A percentile compares a stretch with the other conserved stretches of the same genome.
These are phyloP conservation scores for Hololepta plana DNA, from an alignment of 2,888 invertebrate genomes.

Conservation along the genomic window DNA sequence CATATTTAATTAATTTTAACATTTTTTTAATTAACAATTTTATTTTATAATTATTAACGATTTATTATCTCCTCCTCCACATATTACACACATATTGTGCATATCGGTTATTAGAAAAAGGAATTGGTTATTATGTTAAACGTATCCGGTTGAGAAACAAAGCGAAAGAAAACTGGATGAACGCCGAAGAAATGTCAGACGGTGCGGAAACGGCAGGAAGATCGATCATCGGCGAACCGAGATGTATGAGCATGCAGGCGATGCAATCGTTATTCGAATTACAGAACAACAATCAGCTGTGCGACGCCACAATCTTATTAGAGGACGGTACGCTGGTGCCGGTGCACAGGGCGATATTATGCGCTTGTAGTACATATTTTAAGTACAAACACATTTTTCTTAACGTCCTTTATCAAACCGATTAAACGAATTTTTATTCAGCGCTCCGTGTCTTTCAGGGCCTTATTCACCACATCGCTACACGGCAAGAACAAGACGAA, in stretches of 20 bases:
- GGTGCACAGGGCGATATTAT: slow-evolving; percentile 72
- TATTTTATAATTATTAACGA: no score
- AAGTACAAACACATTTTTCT: slow-evolving; percentile 42
- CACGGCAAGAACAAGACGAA: slow-evolving; percentile 47
- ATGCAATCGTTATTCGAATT: slow-evolving; percentile 73
- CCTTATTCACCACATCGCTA: slow-evolving; percentile 66
- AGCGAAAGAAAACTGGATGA: no score
- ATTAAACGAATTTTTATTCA: not conserved
- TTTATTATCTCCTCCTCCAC: no score
- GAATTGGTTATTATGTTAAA: no score
- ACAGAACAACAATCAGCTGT: slow-evolving; percentile 63
- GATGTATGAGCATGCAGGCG: slow-evolving; percentile 67
- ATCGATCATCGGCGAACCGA: slow-evolving; percentile 29
- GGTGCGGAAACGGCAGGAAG: slow-evolving; percentile 16
- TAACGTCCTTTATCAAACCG: slow-evolving; percentile 1
- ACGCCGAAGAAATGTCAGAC: no score
- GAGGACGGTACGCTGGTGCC: slow-evolving; percentile 68
- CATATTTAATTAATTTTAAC: no score
- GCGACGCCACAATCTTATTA: slow-evolving; percentile 69
- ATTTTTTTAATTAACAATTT: no score
- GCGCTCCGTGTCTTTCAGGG: slow-evolving; percentile 36
- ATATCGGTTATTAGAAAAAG: no score
- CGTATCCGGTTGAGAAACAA: no score
- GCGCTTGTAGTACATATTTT: slow-evolving; percentile 82
- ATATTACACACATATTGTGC: no score